Conservation (phyloP, 2,113 vertebrate species). For the Sardina pilchardus region DNA sequence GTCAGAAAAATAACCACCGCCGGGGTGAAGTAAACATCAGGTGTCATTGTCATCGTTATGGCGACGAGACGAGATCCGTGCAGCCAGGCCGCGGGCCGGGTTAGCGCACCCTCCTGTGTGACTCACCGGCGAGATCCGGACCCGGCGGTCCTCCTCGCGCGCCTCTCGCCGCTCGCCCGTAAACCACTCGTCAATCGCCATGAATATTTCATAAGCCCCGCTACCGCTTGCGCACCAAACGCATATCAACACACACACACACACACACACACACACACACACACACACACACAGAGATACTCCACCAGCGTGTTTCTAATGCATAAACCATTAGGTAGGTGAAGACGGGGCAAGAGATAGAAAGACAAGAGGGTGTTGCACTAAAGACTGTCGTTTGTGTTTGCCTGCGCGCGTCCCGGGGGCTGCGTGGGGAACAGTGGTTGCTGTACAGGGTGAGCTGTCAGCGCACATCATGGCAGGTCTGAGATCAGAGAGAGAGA, state of each 20-base stretch:
- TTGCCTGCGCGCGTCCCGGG: background rate
- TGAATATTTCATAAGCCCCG: background rate
- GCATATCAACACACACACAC: background rate
- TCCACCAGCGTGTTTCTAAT: background rate
- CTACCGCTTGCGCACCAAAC: background rate
- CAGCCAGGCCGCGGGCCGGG: background rate
- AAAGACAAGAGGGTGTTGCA: background rate
- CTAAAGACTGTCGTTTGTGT: background rate
- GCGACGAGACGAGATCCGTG: background rate
- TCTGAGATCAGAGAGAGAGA: background rate
- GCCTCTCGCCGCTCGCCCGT: background rate
- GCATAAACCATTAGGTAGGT: constrained; percentile 1
- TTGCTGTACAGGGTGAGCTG: background rate
- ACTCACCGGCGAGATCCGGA: background rate
- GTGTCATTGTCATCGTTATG: background rate
- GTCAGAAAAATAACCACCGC: background rate
- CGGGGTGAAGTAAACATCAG: background rate
- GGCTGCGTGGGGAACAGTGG: background rate
- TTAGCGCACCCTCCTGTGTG: background rate
- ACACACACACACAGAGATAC: background rate
- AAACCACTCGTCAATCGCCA: background rate
- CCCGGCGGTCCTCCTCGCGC: background rate
- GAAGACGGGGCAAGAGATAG: background rate
- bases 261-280: too few species aligned
- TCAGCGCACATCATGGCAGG: background rate